Evolutionary conservation across 2,888 invertebrate species (phyloP), one percentile per base, ranked within the genome.

Genomic region (Cloeon dipterum): DNA sequence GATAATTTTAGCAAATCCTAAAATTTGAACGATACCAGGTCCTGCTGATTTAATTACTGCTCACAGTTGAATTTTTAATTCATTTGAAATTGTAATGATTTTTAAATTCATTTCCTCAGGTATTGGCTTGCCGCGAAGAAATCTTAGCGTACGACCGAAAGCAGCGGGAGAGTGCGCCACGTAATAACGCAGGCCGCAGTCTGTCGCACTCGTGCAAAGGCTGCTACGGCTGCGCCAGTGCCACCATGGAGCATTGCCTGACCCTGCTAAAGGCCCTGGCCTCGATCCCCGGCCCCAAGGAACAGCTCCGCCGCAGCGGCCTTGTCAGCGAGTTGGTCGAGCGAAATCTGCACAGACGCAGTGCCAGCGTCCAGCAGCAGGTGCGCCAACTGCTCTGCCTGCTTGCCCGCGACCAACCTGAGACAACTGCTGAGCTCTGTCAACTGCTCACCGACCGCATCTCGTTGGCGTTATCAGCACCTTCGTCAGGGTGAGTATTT

Each of bases 211-310:
- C 61, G 2, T 62, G 62, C 37, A 59, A 61, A 3, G 68, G 74
- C 3, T 86, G 85, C 54, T 86, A 82, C 55, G 85, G 85, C 1
- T 86, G 85, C 50, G 79, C 89, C 3, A 70, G 83, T 38, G 76
- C 93, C 2, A 83, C 89, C 26, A 83, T 89, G 0, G 88, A 91
- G 53, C 91, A 91, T 54, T 94, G 93, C 53, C 65, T 94, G 20
- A 89, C 89, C 1, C 59, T 94, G 32, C 61, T 94, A 35, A 68
- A 89, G 26, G 91, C 91, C 21, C 64, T 94, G 46, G 88, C 89
- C 4, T 79, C 77, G 5, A 78, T 77, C 48, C 64, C 69, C 2
- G 68, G 70, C 3, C 76, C 82, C 19, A 68, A 85, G 40, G 64
- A 74, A 41, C 67, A 74, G 0, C 61, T 88, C 3, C 83, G 83